Conservation (phyloP, 2,113 vertebrate genomes). For the Gallinago undulata region DNA sequence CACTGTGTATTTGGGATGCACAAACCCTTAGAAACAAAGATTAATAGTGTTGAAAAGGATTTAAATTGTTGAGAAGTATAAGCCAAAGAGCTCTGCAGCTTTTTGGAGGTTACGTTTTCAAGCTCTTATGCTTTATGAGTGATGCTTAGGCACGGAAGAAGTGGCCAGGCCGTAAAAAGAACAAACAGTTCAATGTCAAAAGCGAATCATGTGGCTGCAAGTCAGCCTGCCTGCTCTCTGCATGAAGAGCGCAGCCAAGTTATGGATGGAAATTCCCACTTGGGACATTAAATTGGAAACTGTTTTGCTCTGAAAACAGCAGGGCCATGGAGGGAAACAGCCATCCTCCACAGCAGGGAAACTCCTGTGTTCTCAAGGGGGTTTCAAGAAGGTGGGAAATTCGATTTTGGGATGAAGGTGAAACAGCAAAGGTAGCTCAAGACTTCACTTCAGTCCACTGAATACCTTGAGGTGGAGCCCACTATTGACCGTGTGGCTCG, state of each 20-base stretch:
- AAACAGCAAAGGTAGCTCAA: neutral
- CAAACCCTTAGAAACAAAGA: neutral
- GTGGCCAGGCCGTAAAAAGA: constrained; percentile 23
- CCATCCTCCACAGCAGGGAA: neutral
- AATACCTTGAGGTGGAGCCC: neutral
- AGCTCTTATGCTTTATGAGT: neutral
- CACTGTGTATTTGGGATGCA: accelerated
- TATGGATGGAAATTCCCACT: constrained; percentile 40
- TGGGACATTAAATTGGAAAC: neutral
- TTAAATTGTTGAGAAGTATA: neutral
- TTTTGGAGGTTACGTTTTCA: neutral
- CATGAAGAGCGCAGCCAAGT: neutral
- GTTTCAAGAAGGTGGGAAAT: neutral
- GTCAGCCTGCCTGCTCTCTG: neutral
- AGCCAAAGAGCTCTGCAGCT: neutral
- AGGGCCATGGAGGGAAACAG: accelerated
- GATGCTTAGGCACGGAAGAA: constrained; percentile 10
- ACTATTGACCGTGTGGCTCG: accelerated
- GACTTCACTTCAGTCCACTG: neutral
- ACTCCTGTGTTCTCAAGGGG: neutral
- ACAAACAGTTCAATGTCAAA: constrained; percentile 64
- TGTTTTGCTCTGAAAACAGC: neutral
- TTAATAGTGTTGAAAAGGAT: neutral
- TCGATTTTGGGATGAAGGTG: neutral
- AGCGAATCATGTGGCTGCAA: constrained; percentile 44